Evolutionary conservation across 2,113 vertebrate species (phyloP), one percentile per base, ranked within the genome.

Genomic region (Ammospiza nelsoni): DNA sequence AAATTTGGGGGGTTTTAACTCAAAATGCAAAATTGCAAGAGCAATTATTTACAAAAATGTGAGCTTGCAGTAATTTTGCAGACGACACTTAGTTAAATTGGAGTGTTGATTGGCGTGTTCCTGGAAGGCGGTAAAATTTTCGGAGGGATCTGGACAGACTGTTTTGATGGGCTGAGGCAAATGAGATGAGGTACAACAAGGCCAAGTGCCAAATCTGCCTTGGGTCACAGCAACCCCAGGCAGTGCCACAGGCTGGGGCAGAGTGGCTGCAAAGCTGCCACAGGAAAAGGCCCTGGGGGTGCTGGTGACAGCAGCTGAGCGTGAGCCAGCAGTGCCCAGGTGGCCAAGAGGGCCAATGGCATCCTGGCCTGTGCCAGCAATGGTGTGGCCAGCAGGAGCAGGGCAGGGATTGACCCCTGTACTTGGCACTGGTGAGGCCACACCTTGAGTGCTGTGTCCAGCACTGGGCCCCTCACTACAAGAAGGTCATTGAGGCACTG

Each of bases 361-460:
- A 61, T 24, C 54, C 28, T 67, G 28, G 28, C 8, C 54, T 82
- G 39, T 6, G 2, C 4, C 54, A 89, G 62, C n/a, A n/a, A 14
- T 0, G 4, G 52, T 39, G 68, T 28, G 33, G 28, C 54, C 54
- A 75, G 33, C 54, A 74, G 61, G 37, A n/a, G 1, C 39, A 52
- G 61, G 52, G 15, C 39, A 74, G 33, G 24, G 23, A 52, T 21
- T 49, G 23, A 15, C 1, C 3, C 3, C 13, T 9, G 12, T 0
- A 11, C 28, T 9, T 0, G 0, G 19, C 5, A 24, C 52, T 52
- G 33, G 4, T 0, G 28, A 67, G 33, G 9, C 2, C 2, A 1
- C 37, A n/a, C 1, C 24, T 39, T 1, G 3, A 46, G 9, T 29
- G 1, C 15, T 46, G 15, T 6, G 20, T 5, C 3, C 15, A 14